Percentiles rank a stretch among this genome's conserved stretches.
Evolutionary conservation across 2,888 invertebrate genomes (phyloP).

Genomic region (Aporophyla lueneburgensis): DNA sequence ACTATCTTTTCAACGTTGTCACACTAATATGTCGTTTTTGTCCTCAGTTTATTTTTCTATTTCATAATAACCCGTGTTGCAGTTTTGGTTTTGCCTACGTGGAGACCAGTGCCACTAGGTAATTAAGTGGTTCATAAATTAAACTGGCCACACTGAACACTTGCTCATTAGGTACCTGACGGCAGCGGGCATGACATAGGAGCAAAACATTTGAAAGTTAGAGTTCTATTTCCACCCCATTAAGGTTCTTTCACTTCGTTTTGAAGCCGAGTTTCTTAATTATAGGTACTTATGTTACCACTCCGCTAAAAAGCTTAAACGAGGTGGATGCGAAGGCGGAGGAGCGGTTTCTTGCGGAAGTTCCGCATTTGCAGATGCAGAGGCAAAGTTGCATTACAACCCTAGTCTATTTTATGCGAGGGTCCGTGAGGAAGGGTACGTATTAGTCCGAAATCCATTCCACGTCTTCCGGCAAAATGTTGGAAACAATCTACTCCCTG

Average conservation of each 20-base stretch:
- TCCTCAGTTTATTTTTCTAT: no score
- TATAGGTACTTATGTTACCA: no score
- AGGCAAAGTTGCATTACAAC: neutral
- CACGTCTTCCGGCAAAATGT: constrained; percentile 84
- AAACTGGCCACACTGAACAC: neutral
- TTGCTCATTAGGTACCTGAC: neutral
- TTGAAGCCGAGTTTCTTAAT: neutral
- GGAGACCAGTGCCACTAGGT: no score
- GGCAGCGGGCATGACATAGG: no score
- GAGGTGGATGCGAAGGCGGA: neutral
- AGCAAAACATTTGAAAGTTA: neutral
- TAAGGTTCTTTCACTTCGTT: no score
- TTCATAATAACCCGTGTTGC: no score
- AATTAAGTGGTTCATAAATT: neutral
- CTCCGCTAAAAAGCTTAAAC: neutral
- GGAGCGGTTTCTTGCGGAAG: neutral
- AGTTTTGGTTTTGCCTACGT: no score
- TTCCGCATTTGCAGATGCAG: neutral
- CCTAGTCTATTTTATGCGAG: constrained; percentile 84
- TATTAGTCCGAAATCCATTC: constrained; percentile 87
- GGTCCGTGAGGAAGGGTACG: constrained; percentile 81
- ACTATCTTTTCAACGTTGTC: no score
- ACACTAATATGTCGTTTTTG: no score
- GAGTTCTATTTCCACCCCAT: neutral
- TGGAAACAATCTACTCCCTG: constrained; percentile 84